A percentile compares a stretch with the other conserved stretches of the same genome.
These are phyloP conservation scores for Bombus sibiricus DNA, from an alignment of 1,140 invertebrate species.

Conservation along the genomic window DNA sequence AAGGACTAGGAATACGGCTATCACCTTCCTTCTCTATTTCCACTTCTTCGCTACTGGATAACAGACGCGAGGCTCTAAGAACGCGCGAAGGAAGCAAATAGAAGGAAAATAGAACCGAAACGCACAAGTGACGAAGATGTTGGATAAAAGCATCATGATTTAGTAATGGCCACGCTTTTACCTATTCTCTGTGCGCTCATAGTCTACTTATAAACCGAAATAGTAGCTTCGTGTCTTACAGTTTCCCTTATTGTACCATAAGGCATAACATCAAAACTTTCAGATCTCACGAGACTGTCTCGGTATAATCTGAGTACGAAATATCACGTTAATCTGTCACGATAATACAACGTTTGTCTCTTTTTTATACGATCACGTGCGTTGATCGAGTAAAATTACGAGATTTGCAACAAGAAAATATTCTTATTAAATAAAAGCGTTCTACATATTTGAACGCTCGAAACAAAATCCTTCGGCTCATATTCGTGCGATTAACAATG, in stretches of 20 bases:
- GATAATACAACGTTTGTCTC: too few relatives aligned
- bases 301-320: too few relatives aligned
- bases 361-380: too few relatives aligned
- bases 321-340: too few relatives aligned
- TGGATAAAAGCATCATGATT: slow-evolving; percentile 81
- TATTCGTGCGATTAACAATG: slow-evolving; percentile 49
- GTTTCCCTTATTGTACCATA: not conserved
- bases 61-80: not conserved
- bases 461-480: not conserved
- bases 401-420: not conserved
- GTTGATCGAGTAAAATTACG: too few relatives aligned
- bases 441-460: too few relatives aligned
- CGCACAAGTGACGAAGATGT: slow-evolving; percentile 67
- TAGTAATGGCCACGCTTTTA: slow-evolving; percentile 77
- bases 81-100: slow-evolving; percentile 5
- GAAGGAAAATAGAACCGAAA: slow-evolving; percentile 27
- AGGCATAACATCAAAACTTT: not conserved
- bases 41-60: not conserved
- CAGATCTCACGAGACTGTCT: too few relatives aligned
- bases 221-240: slow-evolving; percentile 1
- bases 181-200: slow-evolving; percentile 59
- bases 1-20: slow-evolving; percentile 36
- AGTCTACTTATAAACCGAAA: slow-evolving; percentile 25
- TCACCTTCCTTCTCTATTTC: not conserved
- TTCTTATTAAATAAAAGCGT: slow-evolving; percentile 29